Base-by-base conservation (phyloP, 64 coral and sea anemone species). In the Stichodactyla mertensii region DNA sequence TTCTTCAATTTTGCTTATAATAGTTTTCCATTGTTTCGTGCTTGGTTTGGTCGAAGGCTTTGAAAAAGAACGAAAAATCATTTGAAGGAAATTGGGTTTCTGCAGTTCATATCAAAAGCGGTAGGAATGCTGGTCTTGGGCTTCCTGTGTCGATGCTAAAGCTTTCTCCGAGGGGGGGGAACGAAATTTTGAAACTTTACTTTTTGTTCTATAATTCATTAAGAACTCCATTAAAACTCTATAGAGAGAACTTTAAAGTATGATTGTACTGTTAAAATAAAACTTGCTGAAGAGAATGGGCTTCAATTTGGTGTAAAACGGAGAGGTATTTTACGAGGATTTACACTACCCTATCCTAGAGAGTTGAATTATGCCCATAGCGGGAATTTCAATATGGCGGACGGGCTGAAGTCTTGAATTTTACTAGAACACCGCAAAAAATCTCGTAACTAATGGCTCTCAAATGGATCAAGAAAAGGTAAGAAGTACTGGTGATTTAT, bases 321-420 rank as follows among this genome's bases (percentile, higher is more conserved):
- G 56, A 15, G 18, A 71, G 20, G 24, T 11, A 27, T 71, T 71
- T 71, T 71, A 19, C 20, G 14, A 58, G 8, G 10, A 74, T 10
- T 27, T 13, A 8, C 5, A 52, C 54, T 81, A 55, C 52, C 36
- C 78, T 55, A 53, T 52, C 78, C 78, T 11, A 20, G 51, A 55
- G 52, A 81, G 78, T 52, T 6, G 18, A 10, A 15, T 55, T 81
- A 19, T 52, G 78, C 9, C 4, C 18, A 4, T 53, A 52, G 78
- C 78, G 78, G 78, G 78, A 81, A 81, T 81, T 81, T 81, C 78
- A 81, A 81, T 52, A 81, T 81, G 78, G 78, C 78, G 78, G 53
- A 23, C 19, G 36, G 9, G 4, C 4, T 52, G 11, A 19, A 36
- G 24, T 27, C 4, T 74, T 31, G 19, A 20, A 0, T 20, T 66